These are phyloP conservation scores for Engraulis encrasicolus DNA, from an alignment of 2,113 vertebrate genomes.

Conservation along the genomic window DNA sequence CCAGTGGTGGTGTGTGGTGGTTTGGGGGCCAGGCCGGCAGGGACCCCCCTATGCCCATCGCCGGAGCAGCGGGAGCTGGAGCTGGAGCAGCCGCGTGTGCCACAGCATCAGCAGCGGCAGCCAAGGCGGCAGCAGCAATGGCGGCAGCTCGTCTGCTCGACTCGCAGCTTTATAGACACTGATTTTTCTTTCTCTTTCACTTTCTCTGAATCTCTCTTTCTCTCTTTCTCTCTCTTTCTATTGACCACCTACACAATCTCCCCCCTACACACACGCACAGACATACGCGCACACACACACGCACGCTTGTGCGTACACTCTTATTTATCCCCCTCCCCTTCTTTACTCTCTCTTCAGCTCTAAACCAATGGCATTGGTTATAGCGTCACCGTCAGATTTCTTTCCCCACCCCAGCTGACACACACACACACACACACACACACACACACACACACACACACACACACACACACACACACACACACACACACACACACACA, in stretches of 20 bases:
- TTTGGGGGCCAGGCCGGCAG: constrained; percentile 77
- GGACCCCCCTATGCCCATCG: constrained; percentile 66
- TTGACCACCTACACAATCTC: too few species aligned
- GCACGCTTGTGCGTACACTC: too few species aligned
- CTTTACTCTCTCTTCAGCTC: not conserved
- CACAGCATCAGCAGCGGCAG: too few species aligned
- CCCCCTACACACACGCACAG: too few species aligned
- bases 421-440: too few species aligned
- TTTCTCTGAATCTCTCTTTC: constrained; percentile 67
- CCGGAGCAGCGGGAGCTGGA: too few species aligned
- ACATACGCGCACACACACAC: too few species aligned
- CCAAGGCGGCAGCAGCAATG: not conserved
- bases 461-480: too few species aligned
- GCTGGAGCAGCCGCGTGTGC: not conserved
- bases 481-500: too few species aligned
- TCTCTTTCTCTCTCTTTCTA: not conserved
- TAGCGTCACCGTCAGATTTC: not conserved
- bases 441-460: too few species aligned
- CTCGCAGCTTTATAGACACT: constrained; percentile 78
- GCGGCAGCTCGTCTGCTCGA: constrained; percentile 70
- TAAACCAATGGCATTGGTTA: not conserved
- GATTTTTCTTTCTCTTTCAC: constrained; percentile 68
- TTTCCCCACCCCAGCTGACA: too few species aligned
- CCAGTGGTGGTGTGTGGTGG: constrained; percentile 81
- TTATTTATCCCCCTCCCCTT: too few species aligned